Conservation (phyloP, 2,888 invertebrate species). For the Tiphia femorata region DNA sequence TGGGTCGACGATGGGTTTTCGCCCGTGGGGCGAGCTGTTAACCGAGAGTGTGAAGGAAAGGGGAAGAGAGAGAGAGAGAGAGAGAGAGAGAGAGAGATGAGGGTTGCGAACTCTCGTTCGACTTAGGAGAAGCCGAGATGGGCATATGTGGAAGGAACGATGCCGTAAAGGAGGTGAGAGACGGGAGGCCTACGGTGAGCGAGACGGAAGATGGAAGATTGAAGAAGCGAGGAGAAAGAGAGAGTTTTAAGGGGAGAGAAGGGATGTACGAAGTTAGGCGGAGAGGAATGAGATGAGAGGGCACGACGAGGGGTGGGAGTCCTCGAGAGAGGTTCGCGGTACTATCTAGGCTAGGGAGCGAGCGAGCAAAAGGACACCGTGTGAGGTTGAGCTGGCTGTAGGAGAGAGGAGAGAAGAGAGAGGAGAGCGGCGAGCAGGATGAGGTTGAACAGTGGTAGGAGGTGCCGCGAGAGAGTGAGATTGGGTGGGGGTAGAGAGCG, state of each 20-base stretch:
- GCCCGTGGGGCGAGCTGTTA: too few relatives aligned
- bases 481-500: constrained; percentile 21
- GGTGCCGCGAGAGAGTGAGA: background rate
- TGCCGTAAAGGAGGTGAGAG: too few relatives aligned
- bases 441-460: background rate
- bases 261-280: constrained; percentile 32
- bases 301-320: constrained; percentile 38
- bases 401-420: too few relatives aligned
- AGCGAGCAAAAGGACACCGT: constrained; percentile 23
- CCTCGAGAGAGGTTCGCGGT: constrained; percentile 34
- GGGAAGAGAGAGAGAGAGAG: constrained; percentile 19
- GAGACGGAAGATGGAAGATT: too few relatives aligned
- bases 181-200: too few relatives aligned
- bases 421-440: constrained; percentile 7
- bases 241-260: constrained; percentile 1
- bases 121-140: constrained; percentile 21
- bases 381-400: background rate
- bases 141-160: constrained; percentile 9
- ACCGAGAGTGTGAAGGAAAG: constrained; percentile 21
- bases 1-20: too few relatives aligned
- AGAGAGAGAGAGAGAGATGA: constrained; percentile 11
- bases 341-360: constrained; percentile 50
- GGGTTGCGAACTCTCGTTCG: constrained; percentile 28
- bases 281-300: constrained; percentile 24
- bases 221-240: too few relatives aligned